Evolutionary conservation across 2,797 vertebrate genomes (phyloP).

Genomic region (Leptodactylus fallax): DNA sequence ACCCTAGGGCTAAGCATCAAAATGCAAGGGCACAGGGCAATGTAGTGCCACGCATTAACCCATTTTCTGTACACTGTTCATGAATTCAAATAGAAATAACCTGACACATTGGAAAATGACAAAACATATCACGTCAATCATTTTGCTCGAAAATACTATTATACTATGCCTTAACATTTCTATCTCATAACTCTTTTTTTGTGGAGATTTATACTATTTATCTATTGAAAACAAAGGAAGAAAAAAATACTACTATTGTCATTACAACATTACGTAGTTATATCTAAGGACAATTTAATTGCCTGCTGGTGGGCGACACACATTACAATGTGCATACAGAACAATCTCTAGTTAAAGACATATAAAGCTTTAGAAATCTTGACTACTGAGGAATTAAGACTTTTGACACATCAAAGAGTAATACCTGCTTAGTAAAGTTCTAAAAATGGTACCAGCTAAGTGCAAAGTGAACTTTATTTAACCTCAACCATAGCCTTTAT

Average conservation of each 20-base stretch:
- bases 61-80: neutral
- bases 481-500: neutral
- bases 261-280: neutral
- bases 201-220: neutral
- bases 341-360: neutral
- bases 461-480: neutral
- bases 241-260: neutral
- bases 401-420: neutral
- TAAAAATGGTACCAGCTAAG: neutral
- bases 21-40: neutral
- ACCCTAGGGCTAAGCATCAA: slow-evolving; percentile 26
- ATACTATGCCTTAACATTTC: neutral
- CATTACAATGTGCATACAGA: neutral
- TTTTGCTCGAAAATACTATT: neutral
- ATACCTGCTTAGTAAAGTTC: neutral
- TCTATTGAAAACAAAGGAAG: too few species aligned
- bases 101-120: neutral
- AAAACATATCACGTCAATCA: neutral
- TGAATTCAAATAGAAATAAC: slow-evolving; percentile 17
- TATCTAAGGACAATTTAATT: neutral
- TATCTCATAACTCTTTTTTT: neutral
- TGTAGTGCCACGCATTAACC: slow-evolving; percentile 2
- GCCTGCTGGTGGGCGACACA: neutral
- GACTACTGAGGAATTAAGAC: neutral
- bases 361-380: neutral